These are phyloP conservation scores for Paedocypris sp. DNA, from an alignment of 2,113 vertebrate genomes.

Conservation along the genomic window DNA sequence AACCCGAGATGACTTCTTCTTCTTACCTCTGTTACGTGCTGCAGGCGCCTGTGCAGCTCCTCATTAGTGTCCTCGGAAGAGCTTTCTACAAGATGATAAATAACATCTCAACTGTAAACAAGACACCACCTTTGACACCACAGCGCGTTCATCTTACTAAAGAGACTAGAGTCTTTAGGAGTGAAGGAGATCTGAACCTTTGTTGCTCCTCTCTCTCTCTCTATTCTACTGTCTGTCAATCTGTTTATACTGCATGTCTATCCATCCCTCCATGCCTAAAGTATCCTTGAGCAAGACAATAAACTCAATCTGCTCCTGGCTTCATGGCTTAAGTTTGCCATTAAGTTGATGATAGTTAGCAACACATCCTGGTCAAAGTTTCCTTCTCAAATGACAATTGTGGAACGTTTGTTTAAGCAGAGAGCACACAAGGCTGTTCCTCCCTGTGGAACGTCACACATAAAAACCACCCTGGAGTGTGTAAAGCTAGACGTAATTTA, in stretches of 20 bases:
- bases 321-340: neutral
- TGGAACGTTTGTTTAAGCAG: slow-evolving; percentile 11
- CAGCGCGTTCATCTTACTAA: no score
- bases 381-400: neutral
- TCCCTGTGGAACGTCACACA: neutral
- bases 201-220: no score
- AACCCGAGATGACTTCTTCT: neutral
- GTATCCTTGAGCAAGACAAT: no score
- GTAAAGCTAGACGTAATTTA: slow-evolving; percentile 1
- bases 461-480: neutral
- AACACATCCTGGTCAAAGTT: slow-evolving; percentile 3
- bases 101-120: no score
- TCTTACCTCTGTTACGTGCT: slow-evolving; percentile 68
- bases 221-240: no score
- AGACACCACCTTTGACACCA: no score
- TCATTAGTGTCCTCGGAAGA: slow-evolving; percentile 56
- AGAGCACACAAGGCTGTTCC: neutral
- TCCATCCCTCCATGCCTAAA: no score
- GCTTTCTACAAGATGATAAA: slow-evolving; percentile 47
- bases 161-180: no score
- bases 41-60: slow-evolving; percentile 60
- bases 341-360: no score
- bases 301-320: no score
- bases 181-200: no score
- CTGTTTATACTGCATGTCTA: no score